Conservation (phyloP, 2,888 invertebrate species). For the Apamea monoglypha region DNA sequence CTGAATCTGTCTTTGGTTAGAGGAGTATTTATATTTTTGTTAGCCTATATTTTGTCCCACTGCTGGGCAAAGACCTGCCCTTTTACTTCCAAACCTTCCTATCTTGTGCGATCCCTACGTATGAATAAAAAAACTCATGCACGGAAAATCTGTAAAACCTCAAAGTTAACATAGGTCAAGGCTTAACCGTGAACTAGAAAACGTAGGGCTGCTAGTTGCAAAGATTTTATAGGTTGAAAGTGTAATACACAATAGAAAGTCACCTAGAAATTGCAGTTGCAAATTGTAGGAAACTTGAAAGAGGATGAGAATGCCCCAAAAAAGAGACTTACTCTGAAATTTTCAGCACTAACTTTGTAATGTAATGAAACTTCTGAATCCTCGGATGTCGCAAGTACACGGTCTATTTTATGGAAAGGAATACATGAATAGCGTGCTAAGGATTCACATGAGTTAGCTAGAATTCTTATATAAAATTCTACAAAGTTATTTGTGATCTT, state of each 20-base stretch:
- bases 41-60: background rate
- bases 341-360: constrained; percentile 9
- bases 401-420: background rate
- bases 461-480: background rate
- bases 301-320: constrained; percentile 2
- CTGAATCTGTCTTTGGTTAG: no score
- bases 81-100: background rate
- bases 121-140: background rate
- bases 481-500: background rate
- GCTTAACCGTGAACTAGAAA: constrained; percentile 28
- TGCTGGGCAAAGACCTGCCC: background rate
- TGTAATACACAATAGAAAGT: background rate
- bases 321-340: background rate
- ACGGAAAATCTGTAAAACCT: background rate
- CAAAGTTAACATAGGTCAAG: constrained; percentile 28
- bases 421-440: background rate
- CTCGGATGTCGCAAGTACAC: constrained; percentile 1
- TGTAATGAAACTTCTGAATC: constrained; percentile 9
- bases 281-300: background rate
- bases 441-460: background rate
- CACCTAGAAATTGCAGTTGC: background rate
- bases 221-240: background rate
- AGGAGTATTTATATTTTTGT: no score
- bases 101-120: background rate
- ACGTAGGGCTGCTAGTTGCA: constrained; percentile 15